phyloP scores from a whole-genome alignment of 2,797 vertebrate species.

The Sebastolobus alascanus region DNA sequence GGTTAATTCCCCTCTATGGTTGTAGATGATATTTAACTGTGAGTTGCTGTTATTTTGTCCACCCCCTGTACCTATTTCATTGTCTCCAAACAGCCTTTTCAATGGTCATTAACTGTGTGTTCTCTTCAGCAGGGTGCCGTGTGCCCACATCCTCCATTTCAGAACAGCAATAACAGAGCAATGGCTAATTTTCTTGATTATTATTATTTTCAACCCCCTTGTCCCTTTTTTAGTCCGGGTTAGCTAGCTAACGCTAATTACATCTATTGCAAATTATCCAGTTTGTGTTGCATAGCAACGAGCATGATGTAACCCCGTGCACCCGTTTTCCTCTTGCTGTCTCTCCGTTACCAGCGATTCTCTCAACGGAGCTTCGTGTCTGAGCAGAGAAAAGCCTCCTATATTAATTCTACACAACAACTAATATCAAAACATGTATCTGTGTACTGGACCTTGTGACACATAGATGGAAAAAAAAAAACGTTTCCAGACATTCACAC shows the following conservation, averaged over 20 bases:
- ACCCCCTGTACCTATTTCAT: neutral
- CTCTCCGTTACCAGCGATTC: constrained; percentile 32
- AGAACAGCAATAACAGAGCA: constrained; percentile 48
- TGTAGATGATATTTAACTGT: neutral
- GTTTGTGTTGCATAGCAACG: constrained; percentile 73
- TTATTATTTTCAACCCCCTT: constrained; percentile 65
- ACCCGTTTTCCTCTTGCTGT: constrained; percentile 47
- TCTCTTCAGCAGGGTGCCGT: constrained; percentile 15
- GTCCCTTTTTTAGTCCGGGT: constrained; percentile 61
- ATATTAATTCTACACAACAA: constrained; percentile 17
- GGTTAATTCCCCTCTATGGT: neutral
- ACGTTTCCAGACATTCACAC: neutral
- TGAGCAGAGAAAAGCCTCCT: constrained; percentile 24
- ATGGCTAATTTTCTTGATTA: constrained; percentile 63
- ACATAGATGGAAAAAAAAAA: neutral
- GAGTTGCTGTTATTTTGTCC: constrained; percentile 18
- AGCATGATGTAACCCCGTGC: constrained; percentile 62
- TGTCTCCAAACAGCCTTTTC: constrained; percentile 13
- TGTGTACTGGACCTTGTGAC: neutral
- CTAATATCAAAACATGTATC: constrained; percentile 18
- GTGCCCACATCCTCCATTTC: constrained; percentile 47
- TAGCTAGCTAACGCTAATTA: constrained; percentile 71
- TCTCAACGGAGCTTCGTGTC: constrained; percentile 45
- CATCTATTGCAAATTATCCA: constrained; percentile 69
- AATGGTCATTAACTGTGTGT: constrained; percentile 15